A percentile compares a stretch with the other conserved stretches of the same genome.
These are phyloP conservation scores for Micrastur ruficollis DNA, from an alignment of 2,797 vertebrate species.

Conservation along the genomic window DNA sequence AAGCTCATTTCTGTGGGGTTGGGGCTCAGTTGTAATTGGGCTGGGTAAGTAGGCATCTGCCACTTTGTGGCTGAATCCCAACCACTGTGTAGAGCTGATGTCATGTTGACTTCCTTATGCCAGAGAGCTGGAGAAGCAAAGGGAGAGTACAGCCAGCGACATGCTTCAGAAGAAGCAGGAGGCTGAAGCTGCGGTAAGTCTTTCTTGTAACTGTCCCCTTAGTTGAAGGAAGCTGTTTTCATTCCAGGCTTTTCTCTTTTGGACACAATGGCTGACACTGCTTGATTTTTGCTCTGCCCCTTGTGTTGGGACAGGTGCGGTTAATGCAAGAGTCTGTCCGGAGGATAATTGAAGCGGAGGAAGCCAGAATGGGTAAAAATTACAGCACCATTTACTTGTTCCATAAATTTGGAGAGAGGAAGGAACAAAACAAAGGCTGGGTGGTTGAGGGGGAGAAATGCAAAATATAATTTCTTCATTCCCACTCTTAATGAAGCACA, in stretches of 20 bases:
- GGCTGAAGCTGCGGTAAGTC: slow-evolving; percentile 92
- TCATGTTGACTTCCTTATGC: not conserved
- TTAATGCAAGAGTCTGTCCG: slow-evolving; percentile 98
- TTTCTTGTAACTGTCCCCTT: not conserved
- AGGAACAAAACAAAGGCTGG: not conserved
- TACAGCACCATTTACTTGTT: not conserved
- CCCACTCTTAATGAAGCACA: not conserved
- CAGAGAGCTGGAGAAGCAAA: slow-evolving; percentile 94
- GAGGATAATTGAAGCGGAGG: slow-evolving; percentile 94
- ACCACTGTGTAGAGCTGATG: not conserved
- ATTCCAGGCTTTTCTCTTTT: not conserved
- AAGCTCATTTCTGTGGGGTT: not conserved
- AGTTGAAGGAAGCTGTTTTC: not conserved
- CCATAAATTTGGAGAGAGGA: not conserved
- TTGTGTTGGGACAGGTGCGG: slow-evolving; percentile 80
- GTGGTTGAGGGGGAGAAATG: not conserved
- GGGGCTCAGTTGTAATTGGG: not conserved
- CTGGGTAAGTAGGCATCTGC: not conserved
- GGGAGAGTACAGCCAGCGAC: slow-evolving; percentile 87
- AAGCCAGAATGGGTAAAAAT: slow-evolving; percentile 92
- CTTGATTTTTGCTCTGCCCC: not conserved
- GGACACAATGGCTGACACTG: not conserved
- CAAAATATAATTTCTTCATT: not conserved
- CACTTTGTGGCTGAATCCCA: not conserved
- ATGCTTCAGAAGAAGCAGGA: slow-evolving; percentile 93